A percentile compares a stretch with the other conserved stretches of the same genome.
phyloP scores from a whole-genome alignment of 2,113 vertebrate species.

The Hoplias malabaricus region DNA sequence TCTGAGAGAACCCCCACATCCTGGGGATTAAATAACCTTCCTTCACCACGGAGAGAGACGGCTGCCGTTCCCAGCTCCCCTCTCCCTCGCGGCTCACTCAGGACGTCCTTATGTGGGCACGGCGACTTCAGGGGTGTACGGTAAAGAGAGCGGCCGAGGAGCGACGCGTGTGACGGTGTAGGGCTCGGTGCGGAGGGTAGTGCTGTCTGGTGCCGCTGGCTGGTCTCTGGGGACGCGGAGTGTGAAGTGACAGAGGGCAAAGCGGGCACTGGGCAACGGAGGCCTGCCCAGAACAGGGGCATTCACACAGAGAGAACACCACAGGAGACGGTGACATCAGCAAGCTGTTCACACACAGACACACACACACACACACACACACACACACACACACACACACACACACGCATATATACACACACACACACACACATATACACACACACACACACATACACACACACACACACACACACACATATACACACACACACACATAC shows the following conservation, averaged over 20 bases:
- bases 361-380: constrained; percentile 1
- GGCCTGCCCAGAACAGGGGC: background rate
- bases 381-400: background rate
- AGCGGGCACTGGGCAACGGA: background rate
- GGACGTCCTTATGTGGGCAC: too few relatives aligned
- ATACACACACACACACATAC: background rate
- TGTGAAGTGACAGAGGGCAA: background rate
- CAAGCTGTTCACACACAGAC: background rate
- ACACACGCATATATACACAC: background rate
- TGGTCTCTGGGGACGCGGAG: background rate
- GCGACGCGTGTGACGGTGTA: too few relatives aligned
- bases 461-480: background rate
- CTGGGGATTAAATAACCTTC: too few relatives aligned
- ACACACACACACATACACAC: too few relatives aligned
- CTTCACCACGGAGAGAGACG: too few relatives aligned
- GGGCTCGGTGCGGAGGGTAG: background rate
- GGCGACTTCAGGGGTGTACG: too few relatives aligned
- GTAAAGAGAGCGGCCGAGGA: too few relatives aligned
- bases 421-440: background rate
- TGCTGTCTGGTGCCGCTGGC: background rate
- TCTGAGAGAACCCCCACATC: too few relatives aligned
- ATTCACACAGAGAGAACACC: background rate
- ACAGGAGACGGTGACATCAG: background rate
- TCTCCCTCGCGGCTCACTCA: too few relatives aligned
- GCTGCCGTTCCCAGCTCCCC: too few relatives aligned